phyloP scores from a whole-genome alignment of 1,140 invertebrate genomes.

The Spodoptera litura region DNA sequence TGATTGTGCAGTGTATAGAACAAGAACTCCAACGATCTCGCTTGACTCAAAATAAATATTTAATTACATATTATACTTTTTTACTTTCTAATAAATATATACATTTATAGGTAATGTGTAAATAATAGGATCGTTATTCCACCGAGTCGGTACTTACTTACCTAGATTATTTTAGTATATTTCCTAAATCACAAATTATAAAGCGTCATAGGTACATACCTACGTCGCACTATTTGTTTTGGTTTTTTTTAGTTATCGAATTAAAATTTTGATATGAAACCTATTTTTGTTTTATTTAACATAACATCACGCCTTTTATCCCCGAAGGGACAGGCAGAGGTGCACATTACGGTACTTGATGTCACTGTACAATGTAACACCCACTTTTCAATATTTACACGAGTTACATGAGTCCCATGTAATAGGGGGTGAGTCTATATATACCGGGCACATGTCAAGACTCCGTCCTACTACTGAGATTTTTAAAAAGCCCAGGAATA shows the following conservation, averaged over 20 bases:
- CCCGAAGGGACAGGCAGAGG: too few relatives aligned
- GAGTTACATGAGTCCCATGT: too few relatives aligned
- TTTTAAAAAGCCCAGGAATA: too few relatives aligned
- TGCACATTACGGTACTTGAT: too few relatives aligned
- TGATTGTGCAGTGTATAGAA: neutral
- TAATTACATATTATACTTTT: neutral
- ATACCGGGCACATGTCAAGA: too few relatives aligned
- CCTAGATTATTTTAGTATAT: neutral
- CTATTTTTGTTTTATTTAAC: conserved; percentile 5
- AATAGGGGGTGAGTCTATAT: too few relatives aligned
- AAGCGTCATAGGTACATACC: neutral
- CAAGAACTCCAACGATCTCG: conserved; percentile 48
- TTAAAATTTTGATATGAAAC: conserved; percentile 19
- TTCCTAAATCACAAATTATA: neutral
- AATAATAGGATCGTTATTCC: conserved; percentile 40
- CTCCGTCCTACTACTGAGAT: too few relatives aligned
- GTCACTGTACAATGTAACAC: too few relatives aligned
- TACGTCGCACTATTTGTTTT: conserved; percentile 17
- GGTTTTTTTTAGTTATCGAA: conserved; percentile 36
- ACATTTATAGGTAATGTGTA: neutral
- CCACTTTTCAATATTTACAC: too few relatives aligned
- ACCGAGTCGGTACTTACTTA: conserved; percentile 36
- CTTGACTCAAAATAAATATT: conserved; percentile 43
- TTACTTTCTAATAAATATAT: neutral
- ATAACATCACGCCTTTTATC: too few relatives aligned